These are phyloP conservation scores for Saguinus imperator DNA, from an alignment of 2,113 vertebrate genomes.

Conservation along the genomic window DNA sequence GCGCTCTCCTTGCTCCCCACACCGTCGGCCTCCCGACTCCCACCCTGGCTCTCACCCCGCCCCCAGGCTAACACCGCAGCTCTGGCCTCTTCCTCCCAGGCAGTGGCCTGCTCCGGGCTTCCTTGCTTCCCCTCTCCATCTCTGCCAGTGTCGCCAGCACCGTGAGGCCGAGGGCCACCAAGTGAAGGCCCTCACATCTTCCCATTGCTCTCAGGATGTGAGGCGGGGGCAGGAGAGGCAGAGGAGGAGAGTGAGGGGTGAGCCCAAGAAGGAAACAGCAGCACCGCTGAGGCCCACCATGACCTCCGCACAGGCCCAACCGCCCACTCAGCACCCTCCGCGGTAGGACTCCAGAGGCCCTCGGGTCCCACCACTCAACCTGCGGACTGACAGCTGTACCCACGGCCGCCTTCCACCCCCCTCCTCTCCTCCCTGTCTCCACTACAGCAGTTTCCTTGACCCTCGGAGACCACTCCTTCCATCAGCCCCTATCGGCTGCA, in stretches of 20 bases:
- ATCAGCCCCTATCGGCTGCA: not conserved
- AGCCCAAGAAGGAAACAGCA: not conserved
- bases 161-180: not conserved
- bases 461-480: not conserved
- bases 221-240: not conserved
- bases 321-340: no score
- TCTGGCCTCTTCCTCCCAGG: not conserved
- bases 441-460: not conserved
- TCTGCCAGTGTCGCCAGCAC: not conserved
- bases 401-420: no score
- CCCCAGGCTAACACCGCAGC: rapidly evolving
- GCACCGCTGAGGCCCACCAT: rapidly evolving
- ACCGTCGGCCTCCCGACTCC: no score
- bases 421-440: no score
- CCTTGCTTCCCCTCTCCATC: not conserved
- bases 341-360: not conserved
- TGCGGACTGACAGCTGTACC: not conserved
- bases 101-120: not conserved
- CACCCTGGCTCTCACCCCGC: not conserved
- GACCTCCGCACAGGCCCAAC: not conserved
- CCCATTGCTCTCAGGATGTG: not conserved
- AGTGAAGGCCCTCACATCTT: not conserved
- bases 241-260: not conserved
- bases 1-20: no score
- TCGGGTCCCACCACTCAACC: not conserved